phyloP scores from a whole-genome alignment of 2,113 vertebrate genomes.

The Sturnus vulgaris region DNA sequence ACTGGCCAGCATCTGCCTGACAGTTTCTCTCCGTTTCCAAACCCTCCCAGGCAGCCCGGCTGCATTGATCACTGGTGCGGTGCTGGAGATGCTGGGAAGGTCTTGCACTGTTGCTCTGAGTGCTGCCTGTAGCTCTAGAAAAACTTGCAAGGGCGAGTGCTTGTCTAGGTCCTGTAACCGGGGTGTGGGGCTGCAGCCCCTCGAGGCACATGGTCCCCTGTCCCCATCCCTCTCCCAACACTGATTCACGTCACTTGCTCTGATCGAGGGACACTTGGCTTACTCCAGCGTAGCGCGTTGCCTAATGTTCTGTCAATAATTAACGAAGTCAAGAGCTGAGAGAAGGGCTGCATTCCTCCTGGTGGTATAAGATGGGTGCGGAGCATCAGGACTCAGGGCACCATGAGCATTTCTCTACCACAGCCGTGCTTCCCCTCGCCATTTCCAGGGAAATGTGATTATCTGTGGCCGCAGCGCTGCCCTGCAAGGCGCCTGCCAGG shows the following conservation, averaged over 20 bases:
- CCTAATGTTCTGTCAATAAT: conserved; percentile 8
- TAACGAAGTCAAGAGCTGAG: neutral
- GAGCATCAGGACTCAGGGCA: accelerated
- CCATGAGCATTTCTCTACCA: accelerated
- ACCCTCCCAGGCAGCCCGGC: neutral
- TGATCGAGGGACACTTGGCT: conserved; percentile 13
- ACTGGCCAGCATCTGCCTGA: accelerated
- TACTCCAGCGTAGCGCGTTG: neutral
- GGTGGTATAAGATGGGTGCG: neutral
- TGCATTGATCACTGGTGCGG: accelerated
- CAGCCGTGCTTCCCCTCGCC: accelerated
- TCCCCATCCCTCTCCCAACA: neutral
- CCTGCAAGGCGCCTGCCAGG: neutral
- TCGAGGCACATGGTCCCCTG: neutral
- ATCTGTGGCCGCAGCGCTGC: neutral
- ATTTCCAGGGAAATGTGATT: neutral
- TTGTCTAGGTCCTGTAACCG: accelerated
- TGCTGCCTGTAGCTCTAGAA: accelerated
- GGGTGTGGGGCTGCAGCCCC: neutral
- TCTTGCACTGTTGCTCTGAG: neutral
- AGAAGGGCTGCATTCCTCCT: neutral
- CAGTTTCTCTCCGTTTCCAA: neutral
- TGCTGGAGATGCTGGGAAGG: neutral
- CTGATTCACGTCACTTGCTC: neutral
- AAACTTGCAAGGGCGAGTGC: neutral